Base-by-base conservation (phyloP, 64 coral and sea anemone species). In the Actinia tenebrosa region DNA sequence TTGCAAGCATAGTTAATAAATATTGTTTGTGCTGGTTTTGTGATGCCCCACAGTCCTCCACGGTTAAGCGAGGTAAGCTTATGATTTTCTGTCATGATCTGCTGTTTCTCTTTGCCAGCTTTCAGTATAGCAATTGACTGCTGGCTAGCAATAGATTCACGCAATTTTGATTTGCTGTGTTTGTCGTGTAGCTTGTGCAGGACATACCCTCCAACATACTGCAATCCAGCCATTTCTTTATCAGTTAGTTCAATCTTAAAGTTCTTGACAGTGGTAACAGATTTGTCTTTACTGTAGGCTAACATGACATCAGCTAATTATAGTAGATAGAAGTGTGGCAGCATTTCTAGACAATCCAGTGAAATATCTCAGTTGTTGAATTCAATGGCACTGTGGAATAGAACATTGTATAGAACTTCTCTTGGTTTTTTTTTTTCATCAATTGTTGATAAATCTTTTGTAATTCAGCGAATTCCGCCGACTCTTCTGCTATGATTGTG, bases 121-220 rank as follows among this genome's bases (percentile, higher is more conserved):
- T 84, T 77, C 10, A 90, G 82, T 17, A 85, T 42, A 10, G 89
- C 86, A 19, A 80, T 61, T 60, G 83, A 15, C 53, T 86, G 68
- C 71, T 91, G 68, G 46, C 68, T 80, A 5, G 3, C 47, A 5
- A 8, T 4, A 5, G 47, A 50, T 80, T 85, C 25, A 7, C 10
- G 26, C 5, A 82, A 71, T 60, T 79, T 86, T 37, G 42, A 53
- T 64, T 16, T 86, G 45, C 16, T 75, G 23, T 60, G 17, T 66
- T 91, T 91, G 5, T 86, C 87, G 53, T 91, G 85, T 18, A 91
- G 80, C 11, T 87, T 91, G 2, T 83, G 77, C 5, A 87, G n/a
- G 11, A 91, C 78, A 83, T 91, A 91, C 23, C 85, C 89, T 52
- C 89, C 89, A 79, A 86, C 43, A 80, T 91, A 91, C 44, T 91